Conservation (phyloP, 2,113 vertebrate species). For the Daboia siamensis region DNA sequence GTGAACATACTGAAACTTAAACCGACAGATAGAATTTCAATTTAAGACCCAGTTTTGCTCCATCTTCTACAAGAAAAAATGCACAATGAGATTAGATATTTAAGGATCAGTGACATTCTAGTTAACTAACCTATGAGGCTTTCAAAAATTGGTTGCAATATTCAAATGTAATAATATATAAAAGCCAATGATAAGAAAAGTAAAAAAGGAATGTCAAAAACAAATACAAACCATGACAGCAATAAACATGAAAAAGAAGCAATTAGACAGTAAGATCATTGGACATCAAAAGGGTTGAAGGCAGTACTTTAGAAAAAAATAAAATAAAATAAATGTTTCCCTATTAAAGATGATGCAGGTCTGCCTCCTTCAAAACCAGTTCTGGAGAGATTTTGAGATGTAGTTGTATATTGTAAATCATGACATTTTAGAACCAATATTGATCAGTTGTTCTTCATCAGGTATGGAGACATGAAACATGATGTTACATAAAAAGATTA, state of each 20-base stretch:
- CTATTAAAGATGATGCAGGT: not conserved
- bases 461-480: not conserved
- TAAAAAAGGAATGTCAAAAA: not conserved
- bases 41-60: not conserved
- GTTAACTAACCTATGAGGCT: not conserved
- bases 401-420: not conserved
- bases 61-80: not conserved
- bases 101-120: not conserved
- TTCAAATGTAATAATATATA: not conserved
- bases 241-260: not conserved
- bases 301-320: not conserved
- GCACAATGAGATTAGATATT: not conserved
- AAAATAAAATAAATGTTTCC: not conserved
- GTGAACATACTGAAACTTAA: not conserved
- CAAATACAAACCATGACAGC: not conserved
- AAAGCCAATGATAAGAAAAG: not conserved
- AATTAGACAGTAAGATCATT: not conserved
- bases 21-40: not conserved
- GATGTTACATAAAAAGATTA: not conserved
- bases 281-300: not conserved
- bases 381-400: not conserved
- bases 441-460: not conserved
- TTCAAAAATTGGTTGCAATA: not conserved
- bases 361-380: not conserved
- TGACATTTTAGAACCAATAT: not conserved